Percentiles rank a stretch among this genome's conserved stretches.
These are phyloP conservation scores for Sthenelais limicola DNA, from an alignment of 2,888 invertebrate genomes.

Conservation along the genomic window DNA sequence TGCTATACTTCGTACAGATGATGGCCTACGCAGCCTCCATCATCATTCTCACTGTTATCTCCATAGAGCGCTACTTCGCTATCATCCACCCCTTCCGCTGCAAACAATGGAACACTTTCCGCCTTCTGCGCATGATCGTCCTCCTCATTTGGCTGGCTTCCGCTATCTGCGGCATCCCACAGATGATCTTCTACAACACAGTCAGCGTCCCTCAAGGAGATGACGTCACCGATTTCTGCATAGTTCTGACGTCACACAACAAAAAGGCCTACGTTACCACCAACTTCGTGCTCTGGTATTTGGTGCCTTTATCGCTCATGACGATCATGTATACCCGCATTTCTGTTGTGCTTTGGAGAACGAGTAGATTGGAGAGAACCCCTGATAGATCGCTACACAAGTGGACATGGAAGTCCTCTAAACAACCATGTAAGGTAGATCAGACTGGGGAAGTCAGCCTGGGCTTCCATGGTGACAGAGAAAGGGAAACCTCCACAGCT, in stretches of 20 bases:
- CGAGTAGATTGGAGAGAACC: no score
- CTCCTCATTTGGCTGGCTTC: conserved; percentile 86
- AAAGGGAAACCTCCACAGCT: no score
- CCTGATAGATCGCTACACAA: no score
- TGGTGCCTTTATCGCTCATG: conserved; percentile 85
- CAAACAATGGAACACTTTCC: conserved; percentile 85
- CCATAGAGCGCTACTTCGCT: conserved; percentile 66
- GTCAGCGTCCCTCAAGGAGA: conserved; percentile 1
- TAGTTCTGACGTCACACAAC: conserved; percentile 32
- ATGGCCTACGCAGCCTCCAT: conserved; percentile 92
- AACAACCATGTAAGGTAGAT: no score
- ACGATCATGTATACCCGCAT: conserved; percentile 85
- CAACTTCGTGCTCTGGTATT: conserved; percentile 48
- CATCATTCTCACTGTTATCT: conserved; percentile 84
- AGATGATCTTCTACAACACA: conserved; percentile 81
- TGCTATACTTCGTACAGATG: conserved; percentile 91
- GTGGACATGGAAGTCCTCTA: no score
- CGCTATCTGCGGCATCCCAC: conserved; percentile 86
- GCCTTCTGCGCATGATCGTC: conserved; percentile 82
- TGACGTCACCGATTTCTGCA: background rate
- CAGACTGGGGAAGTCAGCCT: no score
- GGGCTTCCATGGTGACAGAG: no score
- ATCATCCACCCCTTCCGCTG: conserved; percentile 84
- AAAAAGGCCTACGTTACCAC: conserved; percentile 40
- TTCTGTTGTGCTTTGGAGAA: conserved; percentile 86